Percentiles rank a stretch among this genome's conserved stretches.
Evolutionary conservation across 2,797 vertebrate genomes (phyloP).

Genomic region (Hyperoplus immaculatus): DNA sequence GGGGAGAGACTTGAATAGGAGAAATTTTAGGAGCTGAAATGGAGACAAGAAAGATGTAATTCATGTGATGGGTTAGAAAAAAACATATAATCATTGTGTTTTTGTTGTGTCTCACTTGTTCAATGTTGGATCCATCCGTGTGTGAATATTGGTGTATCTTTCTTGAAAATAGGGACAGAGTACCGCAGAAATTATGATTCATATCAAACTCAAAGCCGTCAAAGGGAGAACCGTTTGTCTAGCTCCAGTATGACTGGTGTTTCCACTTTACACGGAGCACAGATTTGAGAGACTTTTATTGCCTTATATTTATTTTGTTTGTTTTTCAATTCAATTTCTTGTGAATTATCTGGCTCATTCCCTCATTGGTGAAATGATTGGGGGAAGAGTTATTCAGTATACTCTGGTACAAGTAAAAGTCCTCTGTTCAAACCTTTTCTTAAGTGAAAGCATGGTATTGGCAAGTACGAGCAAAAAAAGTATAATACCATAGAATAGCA

Average conservation of each 20-base stretch:
- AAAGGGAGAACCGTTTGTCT: constrained; percentile 38
- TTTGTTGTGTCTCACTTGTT: constrained; percentile 65
- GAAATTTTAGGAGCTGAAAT: constrained; percentile 55
- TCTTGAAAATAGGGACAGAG: constrained; percentile 40
- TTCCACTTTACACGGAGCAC: constrained; percentile 30
- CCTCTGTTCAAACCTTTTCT: not conserved
- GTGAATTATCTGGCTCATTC: not conserved
- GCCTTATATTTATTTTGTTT: not conserved
- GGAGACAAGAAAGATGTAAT: constrained; percentile 60
- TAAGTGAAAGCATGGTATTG: not conserved
- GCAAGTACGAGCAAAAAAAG: not conserved
- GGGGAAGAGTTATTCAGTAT: not conserved
- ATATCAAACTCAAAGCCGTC: constrained; percentile 46
- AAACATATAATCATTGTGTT: constrained; percentile 53
- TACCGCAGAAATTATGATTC: constrained; percentile 38
- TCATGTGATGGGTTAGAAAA: constrained; percentile 39
- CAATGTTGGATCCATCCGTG: constrained; percentile 43
- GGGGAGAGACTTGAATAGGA: constrained; percentile 43
- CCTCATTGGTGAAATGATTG: not conserved
- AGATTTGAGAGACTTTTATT: constrained; percentile 26
- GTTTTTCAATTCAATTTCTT: constrained; percentile 6
- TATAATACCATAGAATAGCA: no score
- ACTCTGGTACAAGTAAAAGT: not conserved
- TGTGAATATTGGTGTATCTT: constrained; percentile 52
- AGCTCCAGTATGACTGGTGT: constrained; percentile 20